Conservation (phyloP, 2,797 vertebrate species). For the Poecilia gillii region DNA sequence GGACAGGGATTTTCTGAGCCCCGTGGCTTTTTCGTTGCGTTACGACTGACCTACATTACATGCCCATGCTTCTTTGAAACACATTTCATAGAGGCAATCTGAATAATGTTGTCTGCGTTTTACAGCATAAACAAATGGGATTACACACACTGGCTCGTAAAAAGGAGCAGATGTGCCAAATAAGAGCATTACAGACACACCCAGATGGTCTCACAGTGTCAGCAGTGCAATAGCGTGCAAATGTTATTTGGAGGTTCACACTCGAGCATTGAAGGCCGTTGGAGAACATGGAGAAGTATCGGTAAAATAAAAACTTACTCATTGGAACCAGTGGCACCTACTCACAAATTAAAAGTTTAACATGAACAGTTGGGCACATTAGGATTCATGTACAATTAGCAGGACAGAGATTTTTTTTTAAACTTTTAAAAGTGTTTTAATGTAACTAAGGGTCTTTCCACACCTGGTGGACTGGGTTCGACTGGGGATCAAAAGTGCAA, state of each 20-base stretch:
- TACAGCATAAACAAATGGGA: conserved; percentile 59
- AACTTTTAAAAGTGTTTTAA: not conserved
- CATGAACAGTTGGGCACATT: not conserved
- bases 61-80: conserved; percentile 47
- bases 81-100: conserved; percentile 44
- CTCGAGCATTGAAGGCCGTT: not conserved
- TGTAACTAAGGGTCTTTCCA: not conserved
- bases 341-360: not conserved
- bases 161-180: conserved; percentile 57
- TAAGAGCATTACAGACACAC: conserved; percentile 58
- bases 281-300: not conserved
- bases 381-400: not conserved
- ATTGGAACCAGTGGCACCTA: too few relatives aligned
- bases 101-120: conserved; percentile 36
- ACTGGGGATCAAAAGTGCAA: too few relatives aligned
- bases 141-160: conserved; percentile 44
- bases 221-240: not conserved
- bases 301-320: not conserved
- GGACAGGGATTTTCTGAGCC: conserved; percentile 53
- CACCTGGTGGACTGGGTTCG: too few relatives aligned
- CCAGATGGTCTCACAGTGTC: conserved; percentile 57
- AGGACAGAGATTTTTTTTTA: not conserved
- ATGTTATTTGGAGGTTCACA: not conserved
- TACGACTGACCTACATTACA: conserved; percentile 67
- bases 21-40: conserved; percentile 38